Evolutionary conservation across 1,140 invertebrate genomes (phyloP).

Genomic region (Heliothis virescens): DNA sequence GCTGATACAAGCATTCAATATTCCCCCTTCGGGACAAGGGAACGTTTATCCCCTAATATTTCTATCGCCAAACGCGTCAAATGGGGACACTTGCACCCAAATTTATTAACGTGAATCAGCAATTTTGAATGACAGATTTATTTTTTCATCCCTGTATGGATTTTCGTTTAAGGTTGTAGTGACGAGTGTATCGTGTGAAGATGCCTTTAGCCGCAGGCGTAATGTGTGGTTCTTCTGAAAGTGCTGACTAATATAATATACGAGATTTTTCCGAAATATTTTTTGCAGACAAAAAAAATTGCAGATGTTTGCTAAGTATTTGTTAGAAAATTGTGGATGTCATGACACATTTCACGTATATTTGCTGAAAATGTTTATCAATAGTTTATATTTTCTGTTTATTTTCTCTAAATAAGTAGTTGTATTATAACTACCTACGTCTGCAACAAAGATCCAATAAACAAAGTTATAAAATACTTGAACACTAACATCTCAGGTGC

Average conservation of each 20-base stretch:
- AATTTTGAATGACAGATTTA: conserved; percentile 38
- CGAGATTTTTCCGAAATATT: background rate
- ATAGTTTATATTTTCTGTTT: no score
- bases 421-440: no score
- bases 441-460: no score
- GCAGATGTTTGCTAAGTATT: no score
- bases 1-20: conserved; percentile 38
- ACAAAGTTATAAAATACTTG: no score
- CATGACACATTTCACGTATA: no score
- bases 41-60: conserved; percentile 35
- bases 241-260: conserved; percentile 7
- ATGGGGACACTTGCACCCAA: conserved; percentile 33
- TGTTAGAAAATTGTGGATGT: no score
- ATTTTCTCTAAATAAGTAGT: no score
- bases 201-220: conserved; percentile 6
- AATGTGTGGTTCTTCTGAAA: background rate
- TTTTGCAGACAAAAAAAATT: no score
- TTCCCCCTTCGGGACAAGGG: conserved; percentile 16
- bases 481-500: no score
- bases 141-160: conserved; percentile 29
- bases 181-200: conserved; percentile 6
- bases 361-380: no score
- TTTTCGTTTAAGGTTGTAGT: conserved; percentile 32
- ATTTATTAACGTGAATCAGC: conserved; percentile 44
- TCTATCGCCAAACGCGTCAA: conserved; percentile 40